These are phyloP conservation scores for Antennarius striatus DNA, from an alignment of 2,113 vertebrate species.

Conservation along the genomic window DNA sequence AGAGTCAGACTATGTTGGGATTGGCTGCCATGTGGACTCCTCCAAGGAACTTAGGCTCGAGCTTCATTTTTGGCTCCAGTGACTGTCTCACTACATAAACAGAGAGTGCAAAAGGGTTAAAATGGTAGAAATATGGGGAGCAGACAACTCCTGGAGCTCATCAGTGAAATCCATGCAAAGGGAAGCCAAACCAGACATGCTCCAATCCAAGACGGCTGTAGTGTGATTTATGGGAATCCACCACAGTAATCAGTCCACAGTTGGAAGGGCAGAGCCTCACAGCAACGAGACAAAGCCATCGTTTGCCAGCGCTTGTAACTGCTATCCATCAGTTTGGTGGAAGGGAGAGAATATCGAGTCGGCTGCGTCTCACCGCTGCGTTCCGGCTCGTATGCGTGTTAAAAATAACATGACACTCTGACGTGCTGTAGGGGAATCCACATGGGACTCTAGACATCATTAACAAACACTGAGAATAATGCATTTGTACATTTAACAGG, in stretches of 20 bases:
- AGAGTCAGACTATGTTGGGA: no score
- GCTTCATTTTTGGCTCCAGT: no score
- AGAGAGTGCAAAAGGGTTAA: slow-evolving; percentile 18
- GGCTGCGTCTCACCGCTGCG: background rate
- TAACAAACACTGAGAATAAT: no score
- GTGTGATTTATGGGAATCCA: slow-evolving; percentile 12
- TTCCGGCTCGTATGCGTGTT: background rate
- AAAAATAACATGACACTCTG: background rate
- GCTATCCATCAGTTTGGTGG: background rate
- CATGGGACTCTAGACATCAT: no score
- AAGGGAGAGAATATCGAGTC: background rate
- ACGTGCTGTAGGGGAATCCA: no score
- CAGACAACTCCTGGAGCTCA: slow-evolving; percentile 15
- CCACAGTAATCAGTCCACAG: background rate
- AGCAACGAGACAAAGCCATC: slow-evolving; percentile 9
- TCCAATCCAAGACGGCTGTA: slow-evolving; percentile 17
- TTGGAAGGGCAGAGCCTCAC: slow-evolving; percentile 12
- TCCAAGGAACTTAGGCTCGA: no score
- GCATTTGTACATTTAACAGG: no score
- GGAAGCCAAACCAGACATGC: slow-evolving; percentile 20
- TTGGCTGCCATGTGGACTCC: no score
- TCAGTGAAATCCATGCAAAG: slow-evolving; percentile 12
- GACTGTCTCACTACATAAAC: background rate
- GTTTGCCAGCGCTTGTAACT: background rate
- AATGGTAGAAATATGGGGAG: slow-evolving; percentile 6